Base-by-base conservation (phyloP, 2,797 vertebrate species). In the Macrochelys suwanniensis region DNA sequence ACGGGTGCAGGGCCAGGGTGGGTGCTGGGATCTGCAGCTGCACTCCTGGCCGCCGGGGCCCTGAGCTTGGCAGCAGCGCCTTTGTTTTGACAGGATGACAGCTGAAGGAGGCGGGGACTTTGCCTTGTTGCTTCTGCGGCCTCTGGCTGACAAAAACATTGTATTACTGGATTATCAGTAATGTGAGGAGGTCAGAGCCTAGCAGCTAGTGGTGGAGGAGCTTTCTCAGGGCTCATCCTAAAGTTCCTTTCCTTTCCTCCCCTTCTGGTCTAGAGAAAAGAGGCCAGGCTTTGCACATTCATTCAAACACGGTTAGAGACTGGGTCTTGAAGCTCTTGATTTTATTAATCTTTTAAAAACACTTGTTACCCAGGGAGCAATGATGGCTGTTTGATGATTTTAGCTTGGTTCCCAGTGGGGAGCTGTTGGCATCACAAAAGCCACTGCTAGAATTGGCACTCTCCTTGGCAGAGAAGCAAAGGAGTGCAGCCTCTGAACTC, bases 31-130 rank as follows among this genome's bases (percentile, higher is more conserved):
- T 42, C 61, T 17, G 78, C 19, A 57, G 74, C 65, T 45, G 31
- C 54, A 13, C 85, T 91, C 87, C 80, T 78, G 31, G 26, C 47
- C 68, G 54, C 49, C 57, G 42, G 26, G 37, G 21, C 53, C 53
- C 80, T 47, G 76, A 25, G 86, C 88, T 89, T 95, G 94, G 90
- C 95, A 97, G 97, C 95, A 76, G 95, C 95, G 97, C 97, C 99
- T 99, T 99, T 99, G 99, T 99, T 99, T 99, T 99, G 99, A 99
- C 99, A 99, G 99, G 98, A 98, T 99, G 99, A 99, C 99, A 99
- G 99, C 99, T 98, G 98, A 98, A 97, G 90, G 97, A 98, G 98
- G 99, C 97, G 99, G 98, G 98, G 91, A 81, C 71, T 82, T 80
- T 84, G 95, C 95, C 87, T 84, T 95, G 84, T 94, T 78, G 95